These are phyloP conservation scores for Callospermophilus lateralis DNA, from an alignment of 2,113 vertebrate species.

Conservation along the genomic window DNA sequence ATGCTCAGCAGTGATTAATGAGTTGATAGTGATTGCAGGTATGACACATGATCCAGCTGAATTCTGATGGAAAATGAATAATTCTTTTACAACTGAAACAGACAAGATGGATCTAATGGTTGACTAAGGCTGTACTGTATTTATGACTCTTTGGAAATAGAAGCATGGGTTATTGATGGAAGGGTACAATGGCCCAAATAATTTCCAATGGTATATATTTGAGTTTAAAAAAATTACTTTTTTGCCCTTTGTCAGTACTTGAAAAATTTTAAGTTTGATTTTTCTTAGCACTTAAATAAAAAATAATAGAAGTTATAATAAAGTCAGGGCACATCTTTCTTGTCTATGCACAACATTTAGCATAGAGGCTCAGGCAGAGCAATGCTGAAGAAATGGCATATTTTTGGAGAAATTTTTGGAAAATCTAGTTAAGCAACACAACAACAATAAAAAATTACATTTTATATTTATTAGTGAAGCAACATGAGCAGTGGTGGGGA, in stretches of 20 bases:
- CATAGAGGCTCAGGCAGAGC: neutral
- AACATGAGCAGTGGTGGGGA: neutral
- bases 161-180: neutral
- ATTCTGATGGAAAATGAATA: neutral
- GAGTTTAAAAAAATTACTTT: neutral
- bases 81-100: neutral
- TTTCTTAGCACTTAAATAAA: slow-evolving; percentile 20
- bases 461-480: neutral
- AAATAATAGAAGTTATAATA: neutral
- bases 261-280: neutral
- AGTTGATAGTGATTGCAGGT: neutral
- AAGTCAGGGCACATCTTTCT: neutral
- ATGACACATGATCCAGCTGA: neutral
- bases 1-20: neutral
- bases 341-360: neutral
- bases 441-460: neutral
- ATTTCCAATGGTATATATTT: neutral
- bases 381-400: neutral
- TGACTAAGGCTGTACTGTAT: neutral
- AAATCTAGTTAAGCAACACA: neutral
- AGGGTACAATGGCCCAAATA: neutral
- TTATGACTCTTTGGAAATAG: neutral
- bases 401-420: neutral
- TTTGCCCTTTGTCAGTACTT: neutral
- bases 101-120: neutral